phyloP scores from a whole-genome alignment of 2,797 vertebrate genomes.

The Cygnus olor region DNA sequence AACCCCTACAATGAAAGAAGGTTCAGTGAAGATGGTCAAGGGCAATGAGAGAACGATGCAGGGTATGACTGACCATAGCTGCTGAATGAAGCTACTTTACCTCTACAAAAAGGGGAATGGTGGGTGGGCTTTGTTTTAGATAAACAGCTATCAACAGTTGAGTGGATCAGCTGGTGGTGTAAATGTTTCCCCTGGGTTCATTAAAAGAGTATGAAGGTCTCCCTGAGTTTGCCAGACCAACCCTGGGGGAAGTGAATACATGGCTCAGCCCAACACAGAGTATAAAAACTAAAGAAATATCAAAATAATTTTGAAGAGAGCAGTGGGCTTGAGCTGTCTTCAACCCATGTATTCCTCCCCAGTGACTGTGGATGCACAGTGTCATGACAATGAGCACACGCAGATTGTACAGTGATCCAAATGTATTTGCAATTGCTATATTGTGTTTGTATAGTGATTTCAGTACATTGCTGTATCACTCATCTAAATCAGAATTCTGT shows the following conservation, averaged over 20 bases:
- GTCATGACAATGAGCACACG: not conserved
- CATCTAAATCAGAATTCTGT: not conserved
- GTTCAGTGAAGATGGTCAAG: not conserved
- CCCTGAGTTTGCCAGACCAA: not conserved
- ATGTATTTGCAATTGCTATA: not conserved
- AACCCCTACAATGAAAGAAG: not conserved
- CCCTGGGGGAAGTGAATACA: not conserved
- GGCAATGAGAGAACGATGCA: not conserved
- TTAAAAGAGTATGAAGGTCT: not conserved
- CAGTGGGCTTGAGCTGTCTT: not conserved
- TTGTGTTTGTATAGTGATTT: not conserved
- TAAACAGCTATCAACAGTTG: not conserved
- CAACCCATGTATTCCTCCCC: not conserved
- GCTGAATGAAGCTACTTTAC: not conserved
- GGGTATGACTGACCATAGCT: not conserved
- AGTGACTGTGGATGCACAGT: not conserved
- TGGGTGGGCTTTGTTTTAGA: not conserved
- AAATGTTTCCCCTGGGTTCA: not conserved
- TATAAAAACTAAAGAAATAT: not conserved
- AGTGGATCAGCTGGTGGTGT: not conserved
- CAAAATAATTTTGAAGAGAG: not conserved
- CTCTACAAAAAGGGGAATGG: not conserved
- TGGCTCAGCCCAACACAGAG: not conserved
- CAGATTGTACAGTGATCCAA: not conserved
- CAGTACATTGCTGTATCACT: not conserved